A percentile compares a stretch with the other conserved stretches of the same genome.
phyloP scores from a whole-genome alignment of 2,113 vertebrate species.

The Charina bottae region DNA sequence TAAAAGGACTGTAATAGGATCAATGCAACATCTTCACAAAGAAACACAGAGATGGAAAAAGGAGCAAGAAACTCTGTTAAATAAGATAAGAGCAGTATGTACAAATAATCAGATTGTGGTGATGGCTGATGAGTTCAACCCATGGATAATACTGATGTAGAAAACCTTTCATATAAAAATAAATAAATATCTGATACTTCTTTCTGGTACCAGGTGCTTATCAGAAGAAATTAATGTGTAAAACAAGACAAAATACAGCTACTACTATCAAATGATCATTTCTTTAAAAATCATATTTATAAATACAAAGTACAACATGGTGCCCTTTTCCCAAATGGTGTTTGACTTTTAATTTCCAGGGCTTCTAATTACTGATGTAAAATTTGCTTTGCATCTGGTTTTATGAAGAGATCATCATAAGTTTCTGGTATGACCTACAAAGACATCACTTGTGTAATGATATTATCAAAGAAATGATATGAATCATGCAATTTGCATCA shows the following conservation, averaged over 20 bases:
- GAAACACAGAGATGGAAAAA: constrained; percentile 21
- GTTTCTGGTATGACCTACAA: neutral
- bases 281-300: neutral
- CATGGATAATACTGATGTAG: neutral
- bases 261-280: constrained; percentile 29
- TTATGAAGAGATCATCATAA: neutral
- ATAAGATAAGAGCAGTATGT: constrained; percentile 35
- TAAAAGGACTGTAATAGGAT: constrained; percentile 32
- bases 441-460: neutral
- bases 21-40: constrained; percentile 11
- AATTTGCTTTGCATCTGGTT: neutral
- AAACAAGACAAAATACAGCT: constrained; percentile 42
- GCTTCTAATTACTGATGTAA: neutral
- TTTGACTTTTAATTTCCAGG: neutral
- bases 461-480: neutral
- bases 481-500: neutral
- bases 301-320: neutral
- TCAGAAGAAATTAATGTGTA: constrained; percentile 41
- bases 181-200: constrained; percentile 42
- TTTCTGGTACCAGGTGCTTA: constrained; percentile 21
- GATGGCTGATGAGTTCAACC: constrained; percentile 24
- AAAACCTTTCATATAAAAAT: constrained; percentile 36
- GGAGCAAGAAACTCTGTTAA: neutral
- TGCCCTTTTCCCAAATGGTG: neutral
- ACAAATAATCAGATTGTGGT: constrained; percentile 31